These are phyloP conservation scores for Sebastes ruberrimus DNA, from an alignment of 2,797 vertebrate species.

Conservation along the genomic window DNA sequence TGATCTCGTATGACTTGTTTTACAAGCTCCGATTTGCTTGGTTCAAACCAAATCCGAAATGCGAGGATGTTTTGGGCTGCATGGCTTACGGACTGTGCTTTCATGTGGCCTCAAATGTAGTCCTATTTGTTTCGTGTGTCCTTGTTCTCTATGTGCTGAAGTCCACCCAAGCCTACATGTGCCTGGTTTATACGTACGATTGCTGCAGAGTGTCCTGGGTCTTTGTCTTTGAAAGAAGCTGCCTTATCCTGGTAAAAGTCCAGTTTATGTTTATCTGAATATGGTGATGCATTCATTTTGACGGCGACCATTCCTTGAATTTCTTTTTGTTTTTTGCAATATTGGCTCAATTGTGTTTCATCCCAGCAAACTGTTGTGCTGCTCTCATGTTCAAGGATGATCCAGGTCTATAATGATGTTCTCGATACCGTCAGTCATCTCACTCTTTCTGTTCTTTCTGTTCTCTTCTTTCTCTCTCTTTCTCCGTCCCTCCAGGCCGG, in stretches of 20 bases:
- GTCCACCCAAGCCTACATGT: background rate
- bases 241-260: background rate
- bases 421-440: background rate
- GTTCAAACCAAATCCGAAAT: background rate
- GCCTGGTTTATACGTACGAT: background rate
- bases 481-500: constrained; percentile 81
- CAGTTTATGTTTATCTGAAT: background rate
- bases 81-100: constrained; percentile 67
- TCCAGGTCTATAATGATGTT: background rate
- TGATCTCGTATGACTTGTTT: background rate
- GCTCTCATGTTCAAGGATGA: background rate
- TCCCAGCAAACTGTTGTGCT: constrained; percentile 13
- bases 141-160: constrained; percentile 22
- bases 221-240: constrained; percentile 3
- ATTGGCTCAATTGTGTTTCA: constrained; percentile 34
- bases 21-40: background rate
- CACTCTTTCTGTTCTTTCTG: background rate
- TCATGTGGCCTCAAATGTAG: constrained; percentile 20
- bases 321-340: background rate
- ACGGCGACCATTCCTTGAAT: background rate
- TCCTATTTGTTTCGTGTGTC: constrained; percentile 42
- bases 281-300: background rate
- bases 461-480: background rate
- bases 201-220: constrained; percentile 2
- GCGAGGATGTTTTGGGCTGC: constrained; percentile 40